Base-by-base conservation (phyloP, 1,140 invertebrate genomes). In the Drosophila dunni region DNA sequence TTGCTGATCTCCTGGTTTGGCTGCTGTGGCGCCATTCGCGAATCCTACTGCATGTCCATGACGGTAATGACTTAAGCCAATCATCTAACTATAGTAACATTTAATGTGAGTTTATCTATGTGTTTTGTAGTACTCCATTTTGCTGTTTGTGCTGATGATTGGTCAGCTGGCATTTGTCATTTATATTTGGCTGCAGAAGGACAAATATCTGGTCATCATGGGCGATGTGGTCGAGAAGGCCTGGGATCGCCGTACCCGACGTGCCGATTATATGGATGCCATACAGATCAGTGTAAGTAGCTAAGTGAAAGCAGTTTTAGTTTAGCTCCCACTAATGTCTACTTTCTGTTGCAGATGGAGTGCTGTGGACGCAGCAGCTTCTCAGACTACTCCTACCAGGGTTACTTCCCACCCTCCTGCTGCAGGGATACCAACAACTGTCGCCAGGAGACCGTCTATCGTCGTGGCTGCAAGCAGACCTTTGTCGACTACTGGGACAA, bases 1-100 rank as follows among this genome's bases (percentile, higher is more conserved):
- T 96, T 97, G 86, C 69, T 96, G 29, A 95, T 97, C 64, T 95
- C 96, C 7, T 97, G 97, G 94, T 96, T 97, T 86, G 97, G 97
- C 78, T 97, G 97, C 92, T 97, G 96, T 85, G 97, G 97, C 38
- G 96, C 97, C 8, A 95, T 97, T 58, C 94, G 96, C 57, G 96
- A 97, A 91, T 97, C 95, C 82, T 95, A 96, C 80, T 97, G 96
- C 93, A 97, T 97, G 96, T 94, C 96, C 17, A 94, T 96, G 85
- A 96, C 96, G 80, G 96, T 97, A 92, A 94, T 93, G 92, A 58
- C 13, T 11, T 15, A 0, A 38, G 7, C 10, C 4, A 42, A 17
- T 3, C 33, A 8, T 11, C 8, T 6, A 8, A 33, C 36, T 45
- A 0, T 0, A 20, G 17, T 20, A 33, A 53, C 7, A 33, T 3